These are phyloP conservation scores for Rhodeus uyekii DNA, from an alignment of 2,797 vertebrate genomes.

Conservation along the genomic window DNA sequence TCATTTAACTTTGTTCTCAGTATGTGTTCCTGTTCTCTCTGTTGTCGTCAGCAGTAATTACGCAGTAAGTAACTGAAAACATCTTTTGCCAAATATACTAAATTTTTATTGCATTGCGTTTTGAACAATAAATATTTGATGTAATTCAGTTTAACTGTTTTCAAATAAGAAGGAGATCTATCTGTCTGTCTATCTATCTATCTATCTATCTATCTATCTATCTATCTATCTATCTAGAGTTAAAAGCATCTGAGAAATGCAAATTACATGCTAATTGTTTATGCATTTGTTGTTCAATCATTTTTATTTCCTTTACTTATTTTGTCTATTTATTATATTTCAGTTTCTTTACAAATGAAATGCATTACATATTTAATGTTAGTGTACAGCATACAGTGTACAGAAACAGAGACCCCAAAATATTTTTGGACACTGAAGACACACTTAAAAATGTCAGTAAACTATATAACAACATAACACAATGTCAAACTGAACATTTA, in stretches of 20 bases:
- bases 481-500: neutral
- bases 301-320: neutral
- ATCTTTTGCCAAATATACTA: neutral
- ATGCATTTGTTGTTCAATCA: neutral
- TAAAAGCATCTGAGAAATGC: neutral
- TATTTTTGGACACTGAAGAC: neutral
- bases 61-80: constrained; percentile 23
- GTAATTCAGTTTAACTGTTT: no score
- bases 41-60: constrained; percentile 7
- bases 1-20: constrained; percentile 20
- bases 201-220: no score
- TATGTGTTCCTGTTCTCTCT: constrained; percentile 11
- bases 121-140: neutral
- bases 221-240: neutral
- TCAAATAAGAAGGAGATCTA: no score
- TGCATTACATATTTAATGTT: neutral
- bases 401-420: neutral
- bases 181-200: no score
- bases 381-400: neutral
- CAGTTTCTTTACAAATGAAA: neutral
- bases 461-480: neutral
- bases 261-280: neutral
- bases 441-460: neutral
- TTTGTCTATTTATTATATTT: neutral
- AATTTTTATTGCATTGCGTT: no score